Evolutionary conservation across 1,140 invertebrate species (phyloP).

Genomic region (Bombus polaris): DNA sequence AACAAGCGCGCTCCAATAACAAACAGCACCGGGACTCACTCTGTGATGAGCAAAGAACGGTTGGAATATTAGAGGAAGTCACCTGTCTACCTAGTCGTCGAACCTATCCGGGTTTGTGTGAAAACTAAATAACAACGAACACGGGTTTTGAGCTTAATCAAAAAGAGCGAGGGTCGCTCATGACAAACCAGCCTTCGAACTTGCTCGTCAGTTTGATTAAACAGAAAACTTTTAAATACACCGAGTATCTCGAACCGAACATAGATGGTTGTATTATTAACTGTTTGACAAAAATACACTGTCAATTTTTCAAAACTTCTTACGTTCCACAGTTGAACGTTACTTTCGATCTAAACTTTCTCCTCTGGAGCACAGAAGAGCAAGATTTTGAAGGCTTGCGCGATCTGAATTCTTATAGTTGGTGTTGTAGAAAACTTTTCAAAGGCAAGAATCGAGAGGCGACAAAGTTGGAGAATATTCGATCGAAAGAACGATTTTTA

Average conservation of each 20-base stretch:
- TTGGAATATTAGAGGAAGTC: neutral
- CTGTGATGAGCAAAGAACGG: neutral
- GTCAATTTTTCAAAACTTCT: neutral
- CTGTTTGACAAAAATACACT: neutral
- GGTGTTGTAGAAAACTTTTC: neutral
- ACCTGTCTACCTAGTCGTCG: neutral
- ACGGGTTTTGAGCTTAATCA: neutral
- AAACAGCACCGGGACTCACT: neutral
- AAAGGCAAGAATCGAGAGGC: neutral
- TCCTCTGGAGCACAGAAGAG: neutral
- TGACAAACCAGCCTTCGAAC: neutral
- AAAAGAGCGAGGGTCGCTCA: neutral
- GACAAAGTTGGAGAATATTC: neutral
- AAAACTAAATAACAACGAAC: conserved; percentile 27
- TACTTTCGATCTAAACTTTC: neutral
- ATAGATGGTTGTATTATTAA: neutral
- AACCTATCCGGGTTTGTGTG: no score
- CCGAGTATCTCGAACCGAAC: neutral
- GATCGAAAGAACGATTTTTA: no score
- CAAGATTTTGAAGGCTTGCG: neutral
- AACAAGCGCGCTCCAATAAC: neutral
- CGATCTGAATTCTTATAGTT: neutral
- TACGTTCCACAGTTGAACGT: neutral
- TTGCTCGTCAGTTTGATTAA: conserved; percentile 19
- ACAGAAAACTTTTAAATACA: neutral